Base-by-base conservation (phyloP, 2,113 vertebrate genomes). In the Anas platyrhynchos region DNA sequence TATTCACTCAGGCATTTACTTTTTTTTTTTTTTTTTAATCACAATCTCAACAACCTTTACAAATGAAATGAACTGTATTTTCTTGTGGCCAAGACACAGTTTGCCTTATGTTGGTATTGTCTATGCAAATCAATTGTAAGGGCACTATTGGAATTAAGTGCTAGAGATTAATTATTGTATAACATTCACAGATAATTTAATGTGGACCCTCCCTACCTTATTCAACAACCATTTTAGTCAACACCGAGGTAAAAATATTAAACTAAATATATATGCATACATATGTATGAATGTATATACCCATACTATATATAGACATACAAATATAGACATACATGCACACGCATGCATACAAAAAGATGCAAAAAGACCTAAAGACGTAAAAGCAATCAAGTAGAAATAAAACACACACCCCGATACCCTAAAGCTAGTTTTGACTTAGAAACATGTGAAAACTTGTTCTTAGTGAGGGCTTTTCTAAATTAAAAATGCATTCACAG, bases 1-100 rank as follows among this genome's bases (percentile, higher is more conserved):
- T 59, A 86, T 80, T 93, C 84, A 85, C 58, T 77, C 20, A 48
- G 72, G 68, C 88, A 86, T 94, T 94, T 80, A 31, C 4, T n/a
- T 91, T 79, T 87, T 89, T n/a, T 26, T 86, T 41, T 41, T 41
- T 41, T 41, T 41, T 41, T 41, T 41, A 41, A 41, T 41, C 41
- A 41, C 41, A 41, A 91, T 56, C n/a, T 55, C 21, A 81, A 63
- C 21, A 62, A 59, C 26, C 29, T 91, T 71, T 68, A 89, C 48
- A 83, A 86, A 72, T 71, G 7, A 48, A 48, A 76, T 17, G 13
- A 76, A 52, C 34, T 72, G 43, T 29, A 43, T 76, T 83, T 93
- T 80, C 79, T 74, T 67, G 76, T 36, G 43, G 62, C 22, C 26
- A 66, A 41, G 38, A 76, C 27, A 15, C 14, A 55, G 26, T 21